Evolutionary conservation across 2,797 vertebrate genomes (phyloP).

Genomic region (Danio choprae): DNA sequence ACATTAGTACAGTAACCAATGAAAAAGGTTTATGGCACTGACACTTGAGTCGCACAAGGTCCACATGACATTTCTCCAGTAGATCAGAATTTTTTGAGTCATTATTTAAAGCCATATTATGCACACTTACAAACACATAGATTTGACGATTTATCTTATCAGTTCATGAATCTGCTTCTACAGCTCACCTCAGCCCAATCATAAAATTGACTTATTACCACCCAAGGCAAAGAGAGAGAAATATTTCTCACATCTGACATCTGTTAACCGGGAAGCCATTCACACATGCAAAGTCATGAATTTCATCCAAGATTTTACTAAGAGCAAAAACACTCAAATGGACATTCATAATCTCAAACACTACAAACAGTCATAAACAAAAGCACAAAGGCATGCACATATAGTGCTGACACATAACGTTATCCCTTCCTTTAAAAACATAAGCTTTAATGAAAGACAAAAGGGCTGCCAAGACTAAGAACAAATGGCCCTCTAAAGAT

Average conservation of each 20-base stretch:
- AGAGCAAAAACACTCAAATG: constrained; percentile 1
- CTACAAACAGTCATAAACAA: constrained; percentile 6
- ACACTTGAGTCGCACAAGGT: neutral
- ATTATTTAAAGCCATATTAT: constrained; percentile 22
- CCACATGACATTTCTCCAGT: neutral
- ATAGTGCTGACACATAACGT: constrained; percentile 20
- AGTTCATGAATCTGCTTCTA: constrained; percentile 37
- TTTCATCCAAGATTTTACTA: constrained; percentile 34
- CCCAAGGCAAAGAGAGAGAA: constrained; percentile 21
- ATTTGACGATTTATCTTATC: constrained; percentile 33
- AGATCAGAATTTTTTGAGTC: neutral
- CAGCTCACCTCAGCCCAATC: constrained; percentile 3
- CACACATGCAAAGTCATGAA: constrained; percentile 23
- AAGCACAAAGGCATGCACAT: constrained; percentile 4
- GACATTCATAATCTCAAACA: constrained; percentile 26
- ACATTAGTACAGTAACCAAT: neutral
- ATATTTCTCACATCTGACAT: constrained; percentile 45
- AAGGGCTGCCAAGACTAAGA: constrained; percentile 19
- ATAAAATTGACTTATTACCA: constrained; percentile 49
- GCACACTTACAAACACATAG: constrained; percentile 24
- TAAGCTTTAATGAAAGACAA: constrained; percentile 34
- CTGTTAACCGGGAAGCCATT: constrained; percentile 23
- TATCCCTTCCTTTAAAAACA: constrained; percentile 22
- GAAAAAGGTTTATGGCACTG: constrained; percentile 2
- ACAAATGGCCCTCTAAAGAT: constrained; percentile 45